These are phyloP conservation scores for Cyclura pinguis DNA, from an alignment of 2,797 vertebrate genomes.

Conservation along the genomic window DNA sequence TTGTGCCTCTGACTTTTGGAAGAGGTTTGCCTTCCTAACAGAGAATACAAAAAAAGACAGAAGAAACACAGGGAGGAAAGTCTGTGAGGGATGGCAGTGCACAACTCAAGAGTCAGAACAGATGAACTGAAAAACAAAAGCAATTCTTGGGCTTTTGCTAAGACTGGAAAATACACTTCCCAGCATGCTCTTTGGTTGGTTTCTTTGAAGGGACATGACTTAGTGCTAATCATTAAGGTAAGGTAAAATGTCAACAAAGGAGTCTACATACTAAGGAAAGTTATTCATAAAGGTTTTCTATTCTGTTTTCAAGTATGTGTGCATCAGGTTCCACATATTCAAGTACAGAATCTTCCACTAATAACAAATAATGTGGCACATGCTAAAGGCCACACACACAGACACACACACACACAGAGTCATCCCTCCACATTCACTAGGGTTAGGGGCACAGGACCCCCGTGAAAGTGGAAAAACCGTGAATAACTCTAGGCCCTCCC, in stretches of 20 bases:
- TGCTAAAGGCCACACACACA: too few species aligned
- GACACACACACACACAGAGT: too few species aligned
- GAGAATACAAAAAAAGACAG: background rate
- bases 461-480: too few species aligned
- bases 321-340: background rate
- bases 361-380: background rate
- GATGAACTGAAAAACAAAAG: background rate
- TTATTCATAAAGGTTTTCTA: background rate
- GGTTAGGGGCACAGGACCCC: too few species aligned
- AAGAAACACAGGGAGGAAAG: background rate
- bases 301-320: background rate
- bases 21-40: background rate
- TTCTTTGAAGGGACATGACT: background rate
- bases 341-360: background rate
- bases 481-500: too few species aligned
- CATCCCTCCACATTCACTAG: too few species aligned
- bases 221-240: background rate
- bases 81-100: background rate
- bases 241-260: background rate
- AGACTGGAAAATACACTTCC: too few species aligned
- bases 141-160: background rate
- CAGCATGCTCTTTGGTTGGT: background rate
- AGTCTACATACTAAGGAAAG: background rate
- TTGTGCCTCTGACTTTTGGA: background rate
- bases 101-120: background rate